A percentile compares a stretch with the other conserved stretches of the same genome.
These are phyloP conservation scores for Anthonomus grandis DNA, from an alignment of 1,140 invertebrate species.

Conservation along the genomic window DNA sequence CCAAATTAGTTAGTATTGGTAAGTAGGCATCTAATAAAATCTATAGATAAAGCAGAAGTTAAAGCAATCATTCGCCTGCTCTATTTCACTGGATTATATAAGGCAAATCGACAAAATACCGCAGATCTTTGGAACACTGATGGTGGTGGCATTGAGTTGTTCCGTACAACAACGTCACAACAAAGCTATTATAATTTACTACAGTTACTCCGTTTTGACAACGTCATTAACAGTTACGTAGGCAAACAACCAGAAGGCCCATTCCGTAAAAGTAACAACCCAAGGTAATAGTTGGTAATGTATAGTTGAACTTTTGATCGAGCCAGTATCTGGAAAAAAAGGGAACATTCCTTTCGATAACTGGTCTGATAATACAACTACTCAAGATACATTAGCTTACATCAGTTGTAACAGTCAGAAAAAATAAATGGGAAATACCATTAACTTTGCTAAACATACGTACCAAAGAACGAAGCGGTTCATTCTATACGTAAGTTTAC, in stretches of 20 bases:
- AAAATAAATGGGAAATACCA: not conserved
- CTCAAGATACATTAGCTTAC: not conserved
- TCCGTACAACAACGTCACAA: too few species aligned
- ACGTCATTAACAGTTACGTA: not conserved
- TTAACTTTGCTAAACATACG: not conserved
- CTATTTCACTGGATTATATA: too few species aligned
- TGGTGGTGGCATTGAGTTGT: not conserved
- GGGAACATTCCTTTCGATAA: not conserved
- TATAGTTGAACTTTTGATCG: not conserved
- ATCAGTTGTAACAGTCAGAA: not conserved
- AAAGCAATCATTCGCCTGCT: not conserved
- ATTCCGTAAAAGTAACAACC: not conserved
- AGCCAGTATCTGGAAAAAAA: not conserved
- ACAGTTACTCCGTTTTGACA: not conserved
- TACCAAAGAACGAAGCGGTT: not conserved
- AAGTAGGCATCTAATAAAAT: too few species aligned
- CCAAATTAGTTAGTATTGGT: too few species aligned
- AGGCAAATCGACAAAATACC: not conserved
- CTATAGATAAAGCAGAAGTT: not conserved
- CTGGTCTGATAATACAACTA: not conserved
- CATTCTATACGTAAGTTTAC: not conserved
- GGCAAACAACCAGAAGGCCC: not conserved
- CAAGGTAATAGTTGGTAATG: too few species aligned
- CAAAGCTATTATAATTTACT: not conserved
- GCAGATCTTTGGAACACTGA: not conserved